Evolutionary conservation across 2,113 vertebrate species (phyloP).

Genomic region (Phainopepla nitens): DNA sequence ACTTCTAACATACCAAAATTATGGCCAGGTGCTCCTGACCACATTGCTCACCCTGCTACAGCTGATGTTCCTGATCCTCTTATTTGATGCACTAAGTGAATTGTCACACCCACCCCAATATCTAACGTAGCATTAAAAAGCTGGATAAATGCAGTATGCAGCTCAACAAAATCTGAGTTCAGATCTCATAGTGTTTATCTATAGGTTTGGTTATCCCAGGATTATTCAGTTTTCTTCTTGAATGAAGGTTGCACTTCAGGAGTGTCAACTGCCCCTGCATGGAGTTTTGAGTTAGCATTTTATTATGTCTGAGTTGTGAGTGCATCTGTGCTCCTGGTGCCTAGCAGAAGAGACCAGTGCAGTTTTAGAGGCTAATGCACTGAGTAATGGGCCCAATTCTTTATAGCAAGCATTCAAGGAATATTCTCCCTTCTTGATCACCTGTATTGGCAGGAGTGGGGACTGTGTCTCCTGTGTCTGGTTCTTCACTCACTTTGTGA

Average conservation of each 20-base stretch:
- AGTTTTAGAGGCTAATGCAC: background rate
- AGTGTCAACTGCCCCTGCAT: background rate
- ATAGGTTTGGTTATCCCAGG: background rate
- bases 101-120: background rate
- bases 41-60: background rate
- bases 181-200: background rate
- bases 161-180: background rate
- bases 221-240: background rate
- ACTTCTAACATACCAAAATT: background rate
- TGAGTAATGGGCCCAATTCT: background rate
- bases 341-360: background rate
- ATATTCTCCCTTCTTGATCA: background rate
- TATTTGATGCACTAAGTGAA: background rate
- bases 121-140: background rate
- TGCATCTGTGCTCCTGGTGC: background rate
- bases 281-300: background rate
- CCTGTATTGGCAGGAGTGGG: background rate
- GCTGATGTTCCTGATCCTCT: background rate
- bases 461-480: background rate
- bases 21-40: background rate
- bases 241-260: background rate
- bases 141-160: background rate
- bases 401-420: background rate
- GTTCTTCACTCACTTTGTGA: background rate
- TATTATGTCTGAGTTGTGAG: background rate